phyloP scores from a whole-genome alignment of 1,140 invertebrate species.

The Lasioglossum albipes region DNA sequence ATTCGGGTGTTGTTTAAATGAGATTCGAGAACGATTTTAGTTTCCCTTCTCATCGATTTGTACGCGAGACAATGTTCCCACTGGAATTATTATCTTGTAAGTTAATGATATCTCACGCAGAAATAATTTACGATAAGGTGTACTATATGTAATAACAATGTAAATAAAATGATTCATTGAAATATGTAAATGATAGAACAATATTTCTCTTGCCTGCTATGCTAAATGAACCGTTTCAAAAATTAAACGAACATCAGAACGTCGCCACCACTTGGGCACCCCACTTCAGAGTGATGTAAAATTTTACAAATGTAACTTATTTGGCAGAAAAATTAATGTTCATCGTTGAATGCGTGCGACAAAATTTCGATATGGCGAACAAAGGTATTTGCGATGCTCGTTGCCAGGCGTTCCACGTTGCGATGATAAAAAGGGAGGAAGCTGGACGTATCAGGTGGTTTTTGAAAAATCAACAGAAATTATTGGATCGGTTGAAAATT shows the following conservation, averaged over 20 bases:
- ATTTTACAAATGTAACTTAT: constrained; percentile 18
- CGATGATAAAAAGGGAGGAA: constrained; percentile 62
- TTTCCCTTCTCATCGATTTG: constrained; percentile 27
- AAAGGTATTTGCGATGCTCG: constrained; percentile 59
- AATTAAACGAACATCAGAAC: constrained; percentile 42
- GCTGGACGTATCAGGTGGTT: constrained; percentile 66
- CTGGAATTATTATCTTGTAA: constrained; percentile 47
- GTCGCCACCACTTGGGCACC: constrained; percentile 9
- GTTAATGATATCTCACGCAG: constrained; percentile 43
- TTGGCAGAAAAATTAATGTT: constrained; percentile 4
- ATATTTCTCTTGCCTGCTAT: constrained; percentile 9
- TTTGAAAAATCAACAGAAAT: constrained; percentile 63
- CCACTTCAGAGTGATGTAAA: constrained; percentile 44
- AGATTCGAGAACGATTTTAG: too few relatives aligned
- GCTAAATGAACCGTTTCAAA: neutral
- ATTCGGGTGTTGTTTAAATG: too few relatives aligned
- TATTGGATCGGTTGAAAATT: constrained; percentile 62
- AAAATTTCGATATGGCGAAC: constrained; percentile 33
- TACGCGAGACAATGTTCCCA: constrained; percentile 53
- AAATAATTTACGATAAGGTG: constrained; percentile 49
- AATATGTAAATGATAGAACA: constrained; percentile 16
- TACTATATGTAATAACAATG: constrained; percentile 58
- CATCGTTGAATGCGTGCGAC: neutral
- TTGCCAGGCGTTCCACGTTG: constrained; percentile 62
- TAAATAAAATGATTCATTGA: constrained; percentile 64